Evolutionary conservation across 2,888 invertebrate species (phyloP).

Genomic region (Drosophila pseudotalamancana): DNA sequence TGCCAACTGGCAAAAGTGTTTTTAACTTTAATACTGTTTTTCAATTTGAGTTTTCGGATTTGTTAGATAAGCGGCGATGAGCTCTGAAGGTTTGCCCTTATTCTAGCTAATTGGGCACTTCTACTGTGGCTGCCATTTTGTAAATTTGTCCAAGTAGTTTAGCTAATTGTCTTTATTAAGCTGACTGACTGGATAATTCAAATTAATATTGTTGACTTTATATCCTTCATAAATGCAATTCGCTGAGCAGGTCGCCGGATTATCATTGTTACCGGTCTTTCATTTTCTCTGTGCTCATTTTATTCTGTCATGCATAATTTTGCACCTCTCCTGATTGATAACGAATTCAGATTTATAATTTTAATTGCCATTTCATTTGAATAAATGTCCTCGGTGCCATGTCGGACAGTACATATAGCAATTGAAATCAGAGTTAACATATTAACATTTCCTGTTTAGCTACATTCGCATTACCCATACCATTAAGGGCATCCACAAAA

Average conservation of each 20-base stretch:
- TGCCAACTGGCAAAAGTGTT: constrained; percentile 63
- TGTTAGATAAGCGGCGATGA: constrained; percentile 14
- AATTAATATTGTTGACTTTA: background rate
- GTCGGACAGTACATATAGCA: too few relatives aligned
- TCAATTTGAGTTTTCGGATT: constrained; percentile 60
- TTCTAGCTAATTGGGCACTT: constrained; percentile 32
- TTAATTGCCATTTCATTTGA: constrained; percentile 14
- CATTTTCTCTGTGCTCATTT: too few relatives aligned
- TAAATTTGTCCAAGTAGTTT: background rate
- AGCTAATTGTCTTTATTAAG: background rate
- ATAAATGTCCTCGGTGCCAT: constrained; percentile 31
- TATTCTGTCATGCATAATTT: too few relatives aligned
- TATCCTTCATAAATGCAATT: too few relatives aligned
- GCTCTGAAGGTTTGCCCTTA: constrained; percentile 23
- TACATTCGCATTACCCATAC: constrained; percentile 1
- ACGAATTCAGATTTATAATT: constrained; percentile 10
- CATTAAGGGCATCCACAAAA: constrained; percentile 18
- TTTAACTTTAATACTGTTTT: constrained; percentile 61
- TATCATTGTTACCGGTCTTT: too few relatives aligned
- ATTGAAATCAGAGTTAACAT: constrained; percentile 13
- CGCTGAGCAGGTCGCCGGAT: too few relatives aligned
- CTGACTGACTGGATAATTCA: background rate
- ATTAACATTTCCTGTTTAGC: constrained; percentile 20
- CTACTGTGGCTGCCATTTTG: background rate
- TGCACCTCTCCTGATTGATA: too few relatives aligned